phyloP scores from a whole-genome alignment of 1,140 invertebrate species.

The Drosophila pectinifera region DNA sequence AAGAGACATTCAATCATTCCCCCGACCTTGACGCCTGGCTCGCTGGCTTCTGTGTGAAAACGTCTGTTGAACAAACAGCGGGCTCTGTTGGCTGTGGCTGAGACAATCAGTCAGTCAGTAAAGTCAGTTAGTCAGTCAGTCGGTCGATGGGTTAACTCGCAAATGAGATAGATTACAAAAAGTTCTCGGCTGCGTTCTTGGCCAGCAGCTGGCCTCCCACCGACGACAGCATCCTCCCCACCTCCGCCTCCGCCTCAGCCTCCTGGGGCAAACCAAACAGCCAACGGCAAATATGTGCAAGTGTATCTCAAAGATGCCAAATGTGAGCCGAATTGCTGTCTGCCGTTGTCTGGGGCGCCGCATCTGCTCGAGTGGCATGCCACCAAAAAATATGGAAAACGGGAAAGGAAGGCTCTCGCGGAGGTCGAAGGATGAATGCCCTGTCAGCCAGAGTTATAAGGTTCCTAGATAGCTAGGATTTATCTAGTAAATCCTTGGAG shows the following conservation, averaged over 20 bases:
- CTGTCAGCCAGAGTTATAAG: background rate
- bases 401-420: background rate
- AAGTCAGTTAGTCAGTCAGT: slow-evolving; percentile 22
- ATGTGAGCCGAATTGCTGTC: slow-evolving; percentile 63
- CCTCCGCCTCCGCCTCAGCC: too few relatives aligned
- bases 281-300: slow-evolving; percentile 35
- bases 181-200: slow-evolving; percentile 50
- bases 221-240: background rate
- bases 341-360: slow-evolving; percentile 48
- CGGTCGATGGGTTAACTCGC: slow-evolving; percentile 3
- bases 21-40: slow-evolving; percentile 57
- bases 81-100: slow-evolving; percentile 34
- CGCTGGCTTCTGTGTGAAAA: slow-evolving; percentile 76
- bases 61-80: slow-evolving; percentile 57
- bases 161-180: slow-evolving; percentile 50
- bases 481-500: background rate
- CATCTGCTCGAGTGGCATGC: slow-evolving; percentile 61
- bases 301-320: slow-evolving; percentile 61
- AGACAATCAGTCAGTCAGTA: slow-evolving; percentile 24
- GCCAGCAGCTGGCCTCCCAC: background rate
- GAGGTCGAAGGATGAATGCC: background rate
- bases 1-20: slow-evolving; percentile 64
- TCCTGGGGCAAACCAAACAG: slow-evolving; percentile 14
- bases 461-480: background rate
- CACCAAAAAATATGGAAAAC: slow-evolving; percentile 31